Base-by-base conservation (phyloP, 1,140 invertebrate genomes). In the Drosophila equinoxialis region DNA sequence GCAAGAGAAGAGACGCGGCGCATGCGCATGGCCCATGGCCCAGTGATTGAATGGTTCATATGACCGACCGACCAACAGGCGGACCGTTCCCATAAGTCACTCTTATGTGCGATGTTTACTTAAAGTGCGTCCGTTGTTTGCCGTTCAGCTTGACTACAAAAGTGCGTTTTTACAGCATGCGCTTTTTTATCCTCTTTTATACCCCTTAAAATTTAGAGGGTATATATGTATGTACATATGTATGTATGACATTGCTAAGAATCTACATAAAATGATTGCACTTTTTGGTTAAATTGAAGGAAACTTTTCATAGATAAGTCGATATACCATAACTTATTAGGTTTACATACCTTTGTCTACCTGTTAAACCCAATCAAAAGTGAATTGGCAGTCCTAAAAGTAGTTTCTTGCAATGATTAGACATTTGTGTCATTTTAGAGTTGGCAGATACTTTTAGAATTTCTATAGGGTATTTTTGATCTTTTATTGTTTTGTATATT, bases 71-170 rank as follows among this genome's bases (percentile, higher is more conserved):
- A 39, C 37, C 37, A 39, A 39, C 37, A 39, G 11, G 11, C 37
- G 11, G 37, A 39, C 62, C 63, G 76, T 87, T 79, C 77, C 79
- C 76, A 86, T 87, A 83, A 89, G 76, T 83, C 78, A 79, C 79
- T 75, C 74, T 58, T 35, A 73, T 61, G 61, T 57, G 66, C 23
- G 37, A 57, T 82, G 68, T 74, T 81, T 82, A 69, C 45, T 37
- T 59, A 74, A 85, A 81, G 70, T 74, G 64, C 62, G 66, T 65
- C 71, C 45, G 45, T 63, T 63, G 74, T 71, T 77, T 71, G 61
- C 58, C 17, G 73, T 74, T 63, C 59, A 65, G 13, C 65, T 54
- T 61, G 65, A 75, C 67, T 74, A 75, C 23, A 48, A 20, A 41
- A 59, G 57, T 33, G 42, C 41, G 61, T 30, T 51, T 48, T 48